Base-by-base conservation (phyloP, 2,113 vertebrate genomes). In the Coracopsis vasa region DNA sequence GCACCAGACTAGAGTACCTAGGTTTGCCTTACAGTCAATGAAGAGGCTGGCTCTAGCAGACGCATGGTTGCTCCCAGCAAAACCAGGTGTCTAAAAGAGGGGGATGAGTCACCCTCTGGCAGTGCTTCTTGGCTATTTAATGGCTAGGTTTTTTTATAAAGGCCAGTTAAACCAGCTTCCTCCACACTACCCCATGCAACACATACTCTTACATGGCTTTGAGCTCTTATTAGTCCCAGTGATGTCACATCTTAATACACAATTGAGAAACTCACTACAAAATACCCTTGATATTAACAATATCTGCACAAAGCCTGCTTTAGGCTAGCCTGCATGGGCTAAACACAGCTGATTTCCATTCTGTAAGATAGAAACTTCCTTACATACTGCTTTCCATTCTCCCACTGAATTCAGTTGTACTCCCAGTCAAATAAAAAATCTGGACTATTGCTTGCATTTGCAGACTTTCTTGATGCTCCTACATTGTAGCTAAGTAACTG, bases 131-230 rank as follows among this genome's bases (percentile, higher is more conserved):
- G 60, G 31, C 72, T 73, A 39, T 61, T 90, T 92, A 86, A 66
- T 95, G 83, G 73, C 33, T 80, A 51, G 37, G 9, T 3, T 39
- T 19, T 80, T 73, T 88, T 37, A 45, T 56, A 70, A 70, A 90
- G 91, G 82, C 79, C 80, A 93, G 86, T 88, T 86, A 88, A 92
- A 80, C 88, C 64, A 96, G 94, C 92, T 91, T 90, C 64, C 50
- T 85, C 86, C 83, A 83, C 50, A 70, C 15, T 65, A 88, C 90
- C 33, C 70, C 19, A 77, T 66, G 60, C 45, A 88, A 71, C 37
- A 62, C 31, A 51, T 13, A 44, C 45, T 93, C 50, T 66, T 33
- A 14, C 0, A 84, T 5, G 35, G 25, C 67, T 92, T 70, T 70
- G 53, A 73, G 80, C 20, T 89, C 29, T 71, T 82, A 66, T 28